Evolutionary conservation across 2,797 vertebrate genomes (phyloP).

Genomic region (Enteromius mattozi): DNA sequence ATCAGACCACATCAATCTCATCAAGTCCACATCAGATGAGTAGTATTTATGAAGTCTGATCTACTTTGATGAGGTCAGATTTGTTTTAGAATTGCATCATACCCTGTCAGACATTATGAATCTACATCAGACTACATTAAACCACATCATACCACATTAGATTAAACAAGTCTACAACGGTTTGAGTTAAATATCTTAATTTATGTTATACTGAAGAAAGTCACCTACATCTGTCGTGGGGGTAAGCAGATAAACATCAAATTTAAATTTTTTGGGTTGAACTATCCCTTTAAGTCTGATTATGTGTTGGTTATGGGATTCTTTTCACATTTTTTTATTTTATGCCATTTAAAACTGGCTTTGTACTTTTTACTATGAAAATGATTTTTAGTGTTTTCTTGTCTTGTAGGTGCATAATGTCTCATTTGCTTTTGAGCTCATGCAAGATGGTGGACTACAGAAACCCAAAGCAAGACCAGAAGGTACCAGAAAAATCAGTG

Average conservation of each 20-base stretch:
- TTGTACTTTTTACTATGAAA: background rate
- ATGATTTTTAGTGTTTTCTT: background rate
- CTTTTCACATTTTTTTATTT: background rate
- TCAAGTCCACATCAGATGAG: background rate
- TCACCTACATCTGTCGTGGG: too few relatives aligned
- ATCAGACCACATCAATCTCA: background rate
- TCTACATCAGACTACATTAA: background rate
- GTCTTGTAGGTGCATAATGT: slow-evolving; percentile 93
- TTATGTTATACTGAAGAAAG: too few relatives aligned
- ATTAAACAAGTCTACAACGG: background rate
- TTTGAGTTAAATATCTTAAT: too few relatives aligned
- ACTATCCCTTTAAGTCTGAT: background rate
- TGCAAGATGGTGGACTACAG: slow-evolving; percentile 95
- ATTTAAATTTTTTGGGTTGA: too few relatives aligned
- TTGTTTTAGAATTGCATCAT: background rate
- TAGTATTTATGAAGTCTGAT: background rate
- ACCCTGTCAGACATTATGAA: background rate
- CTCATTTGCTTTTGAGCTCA: slow-evolving; percentile 94
- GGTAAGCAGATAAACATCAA: too few relatives aligned
- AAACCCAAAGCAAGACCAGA: slow-evolving; percentile 97
- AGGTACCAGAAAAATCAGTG: slow-evolving; percentile 77
- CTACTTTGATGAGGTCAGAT: background rate
- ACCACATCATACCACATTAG: background rate
- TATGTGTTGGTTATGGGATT: background rate
- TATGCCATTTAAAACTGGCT: background rate